A percentile compares a stretch with the other conserved stretches of the same genome.
These are phyloP conservation scores for Suncus etruscus DNA, from an alignment of 2,113 vertebrate species.

Conservation along the genomic window DNA sequence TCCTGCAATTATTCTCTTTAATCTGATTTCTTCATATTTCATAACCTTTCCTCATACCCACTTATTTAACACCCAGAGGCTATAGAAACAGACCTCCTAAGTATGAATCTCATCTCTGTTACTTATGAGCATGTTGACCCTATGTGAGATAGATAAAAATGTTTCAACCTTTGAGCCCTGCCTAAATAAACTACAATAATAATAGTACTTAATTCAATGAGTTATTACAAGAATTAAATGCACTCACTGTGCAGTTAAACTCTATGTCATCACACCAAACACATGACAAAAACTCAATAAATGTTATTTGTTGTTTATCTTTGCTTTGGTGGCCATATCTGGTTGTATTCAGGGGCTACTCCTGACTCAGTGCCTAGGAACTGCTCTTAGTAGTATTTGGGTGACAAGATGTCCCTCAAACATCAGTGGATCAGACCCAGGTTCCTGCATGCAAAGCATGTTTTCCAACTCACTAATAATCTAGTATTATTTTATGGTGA, in stretches of 20 bases:
- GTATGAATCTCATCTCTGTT: background rate
- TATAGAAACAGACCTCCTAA: background rate
- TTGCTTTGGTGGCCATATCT: no score
- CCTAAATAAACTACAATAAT: background rate
- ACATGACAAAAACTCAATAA: slow-evolving; percentile 41
- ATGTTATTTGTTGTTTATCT: background rate
- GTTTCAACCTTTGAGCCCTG: background rate
- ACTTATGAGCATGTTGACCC: background rate
- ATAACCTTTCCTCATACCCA: background rate
- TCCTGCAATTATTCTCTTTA: background rate
- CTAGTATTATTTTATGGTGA: slow-evolving; percentile 41
- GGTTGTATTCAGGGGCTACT: no score
- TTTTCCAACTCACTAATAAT: no score
- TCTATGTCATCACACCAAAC: background rate
- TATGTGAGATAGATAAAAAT: background rate
- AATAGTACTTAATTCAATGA: background rate
- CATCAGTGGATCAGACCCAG: no score
- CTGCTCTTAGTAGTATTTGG: no score
- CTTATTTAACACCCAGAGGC: background rate
- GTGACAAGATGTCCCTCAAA: no score
- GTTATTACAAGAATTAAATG: slow-evolving; percentile 4
- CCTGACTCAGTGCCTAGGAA: no score
- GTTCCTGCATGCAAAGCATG: no score
- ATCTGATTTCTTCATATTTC: background rate
- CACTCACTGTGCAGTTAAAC: slow-evolving; percentile 12